phyloP scores from a whole-genome alignment of 2,797 vertebrate genomes.

The Sciurus vulgaris region DNA sequence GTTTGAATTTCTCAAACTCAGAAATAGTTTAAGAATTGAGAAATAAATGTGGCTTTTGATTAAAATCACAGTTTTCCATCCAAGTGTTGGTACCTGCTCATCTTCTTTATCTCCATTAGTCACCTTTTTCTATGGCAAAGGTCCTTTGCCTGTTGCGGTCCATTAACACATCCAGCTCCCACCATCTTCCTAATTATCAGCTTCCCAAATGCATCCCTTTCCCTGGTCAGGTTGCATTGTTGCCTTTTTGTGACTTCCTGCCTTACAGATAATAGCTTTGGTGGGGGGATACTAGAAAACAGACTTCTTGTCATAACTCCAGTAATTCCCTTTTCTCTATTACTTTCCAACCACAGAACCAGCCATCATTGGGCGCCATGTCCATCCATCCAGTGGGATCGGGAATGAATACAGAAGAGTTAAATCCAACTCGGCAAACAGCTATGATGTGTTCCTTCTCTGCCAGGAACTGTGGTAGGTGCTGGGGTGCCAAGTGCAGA shows the following conservation, averaged over 20 bases:
- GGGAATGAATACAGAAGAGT: not conserved
- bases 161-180: not conserved
- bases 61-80: conserved; percentile 10
- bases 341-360: not conserved
- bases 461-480: not conserved
- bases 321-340: conserved; percentile 17
- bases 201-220: not conserved
- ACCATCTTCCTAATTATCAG: not conserved
- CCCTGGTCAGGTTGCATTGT: not conserved
- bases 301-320: not conserved
- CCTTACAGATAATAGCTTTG: not conserved
- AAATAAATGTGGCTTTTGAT: conserved; percentile 20
- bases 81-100: not conserved
- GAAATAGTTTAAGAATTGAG: conserved; percentile 10
- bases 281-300: not conserved
- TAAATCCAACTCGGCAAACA: not conserved
- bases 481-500: not conserved
- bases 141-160: not conserved
- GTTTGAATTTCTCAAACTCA: not conserved
- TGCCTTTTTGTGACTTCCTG: not conserved
- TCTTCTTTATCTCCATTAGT: not conserved
- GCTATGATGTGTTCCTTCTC: not conserved
- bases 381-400: not conserved
- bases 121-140: not conserved
- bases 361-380: not conserved